phyloP scores from a whole-genome alignment of 2,888 invertebrate species.

The Lepidochrysops patricia region DNA sequence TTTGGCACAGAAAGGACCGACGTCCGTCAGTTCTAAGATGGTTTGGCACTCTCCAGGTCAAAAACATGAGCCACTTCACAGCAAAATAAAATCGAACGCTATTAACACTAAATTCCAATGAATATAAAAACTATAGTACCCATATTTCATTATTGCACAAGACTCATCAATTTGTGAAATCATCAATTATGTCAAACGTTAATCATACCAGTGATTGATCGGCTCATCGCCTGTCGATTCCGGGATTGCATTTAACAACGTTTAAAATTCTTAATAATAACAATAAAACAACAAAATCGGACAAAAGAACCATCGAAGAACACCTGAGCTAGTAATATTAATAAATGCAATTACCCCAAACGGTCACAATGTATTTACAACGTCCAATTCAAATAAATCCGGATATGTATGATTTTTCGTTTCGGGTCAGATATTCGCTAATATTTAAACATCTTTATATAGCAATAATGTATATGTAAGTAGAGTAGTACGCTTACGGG shows the following conservation, averaged over 20 bases:
- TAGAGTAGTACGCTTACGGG: slow-evolving; percentile 67
- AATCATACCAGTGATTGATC: slow-evolving; percentile 16
- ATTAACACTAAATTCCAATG: slow-evolving; percentile 46
- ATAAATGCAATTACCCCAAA: slow-evolving; percentile 65
- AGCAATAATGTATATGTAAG: slow-evolving; percentile 59
- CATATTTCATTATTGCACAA: slow-evolving; percentile 63
- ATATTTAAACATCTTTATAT: slow-evolving; percentile 64
- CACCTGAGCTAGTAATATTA: slow-evolving; percentile 54
- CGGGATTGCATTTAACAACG: slow-evolving; percentile 64
- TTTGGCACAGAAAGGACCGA: slow-evolving; percentile 12
- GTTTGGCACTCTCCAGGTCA: slow-evolving; percentile 48
- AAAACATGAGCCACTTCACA: slow-evolving; percentile 23
- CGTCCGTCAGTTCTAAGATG: slow-evolving; percentile 46
- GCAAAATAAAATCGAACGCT: slow-evolving; percentile 1
- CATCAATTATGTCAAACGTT: slow-evolving; percentile 25
- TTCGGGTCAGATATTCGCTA: slow-evolving; percentile 58
- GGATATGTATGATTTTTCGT: slow-evolving; percentile 31
- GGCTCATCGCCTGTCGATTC: slow-evolving; percentile 34
- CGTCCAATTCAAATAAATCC: slow-evolving; percentile 28
- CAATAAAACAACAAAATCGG: slow-evolving; percentile 70
- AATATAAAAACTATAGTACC: slow-evolving; percentile 50
- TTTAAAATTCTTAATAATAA: slow-evolving; percentile 71
- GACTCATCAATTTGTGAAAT: slow-evolving; percentile 52
- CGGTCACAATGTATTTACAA: slow-evolving; percentile 69
- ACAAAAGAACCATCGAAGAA: slow-evolving; percentile 66